phyloP scores from a whole-genome alignment of 2,797 vertebrate genomes.

The Pipistrellus pygmaeus region DNA sequence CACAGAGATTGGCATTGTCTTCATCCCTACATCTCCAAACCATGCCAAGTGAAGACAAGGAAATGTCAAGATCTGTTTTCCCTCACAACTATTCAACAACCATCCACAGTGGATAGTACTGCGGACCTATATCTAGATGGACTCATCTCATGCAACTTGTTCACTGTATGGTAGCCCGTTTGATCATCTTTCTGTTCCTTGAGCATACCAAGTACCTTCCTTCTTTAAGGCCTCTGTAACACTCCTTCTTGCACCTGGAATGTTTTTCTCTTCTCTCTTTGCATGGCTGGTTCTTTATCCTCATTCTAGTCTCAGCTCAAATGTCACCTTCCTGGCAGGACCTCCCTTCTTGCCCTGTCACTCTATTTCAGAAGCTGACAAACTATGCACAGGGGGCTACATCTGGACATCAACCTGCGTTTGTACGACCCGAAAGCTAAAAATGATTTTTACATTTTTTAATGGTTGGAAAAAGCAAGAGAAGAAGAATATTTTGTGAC shows the following conservation, averaged over 20 bases:
- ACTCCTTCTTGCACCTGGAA: background rate
- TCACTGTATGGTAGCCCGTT: background rate
- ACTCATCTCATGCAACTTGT: background rate
- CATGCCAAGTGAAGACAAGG: background rate
- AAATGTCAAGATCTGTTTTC: background rate
- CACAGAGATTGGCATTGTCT: background rate
- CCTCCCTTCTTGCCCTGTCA: background rate
- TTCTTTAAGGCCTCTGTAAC: background rate
- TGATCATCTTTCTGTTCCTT: background rate
- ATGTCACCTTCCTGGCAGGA: background rate
- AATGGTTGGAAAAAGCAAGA: background rate
- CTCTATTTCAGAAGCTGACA: background rate
- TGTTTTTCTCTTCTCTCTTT: background rate
- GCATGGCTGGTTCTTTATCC: background rate
- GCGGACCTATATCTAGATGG: background rate
- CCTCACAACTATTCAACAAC: background rate
- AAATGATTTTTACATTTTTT: background rate
- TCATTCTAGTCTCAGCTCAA: background rate
- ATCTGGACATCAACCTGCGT: background rate
- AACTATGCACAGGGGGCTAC: background rate
- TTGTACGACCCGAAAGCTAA: background rate
- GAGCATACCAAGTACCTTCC: background rate
- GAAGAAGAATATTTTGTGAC: constrained; percentile 10
- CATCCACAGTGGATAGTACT: background rate
- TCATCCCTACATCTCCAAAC: background rate